Conservation (phyloP, 2,888 invertebrate species). For the Rugalucina vietnamica region DNA sequence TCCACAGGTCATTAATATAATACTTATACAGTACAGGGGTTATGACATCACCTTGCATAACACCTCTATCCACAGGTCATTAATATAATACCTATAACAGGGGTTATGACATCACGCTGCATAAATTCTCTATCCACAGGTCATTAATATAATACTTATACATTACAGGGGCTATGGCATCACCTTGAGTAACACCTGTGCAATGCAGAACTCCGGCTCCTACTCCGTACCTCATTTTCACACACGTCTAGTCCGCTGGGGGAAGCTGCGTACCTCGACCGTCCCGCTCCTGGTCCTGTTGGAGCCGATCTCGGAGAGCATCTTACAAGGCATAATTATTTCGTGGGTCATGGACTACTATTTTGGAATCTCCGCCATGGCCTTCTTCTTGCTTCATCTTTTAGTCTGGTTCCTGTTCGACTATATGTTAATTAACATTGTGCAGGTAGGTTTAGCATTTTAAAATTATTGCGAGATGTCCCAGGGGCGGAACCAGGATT, state of each 20-base stretch:
- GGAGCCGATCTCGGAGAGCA: slow-evolving; percentile 97
- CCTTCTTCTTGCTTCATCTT: slow-evolving; percentile 96
- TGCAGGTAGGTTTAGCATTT: slow-evolving; percentile 76
- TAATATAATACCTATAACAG: too few species aligned
- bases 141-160: neutral
- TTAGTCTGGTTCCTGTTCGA: slow-evolving; percentile 98
- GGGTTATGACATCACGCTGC: too few species aligned
- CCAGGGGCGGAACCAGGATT: too few species aligned
- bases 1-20: neutral
- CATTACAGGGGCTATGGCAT: slow-evolving; percentile 92
- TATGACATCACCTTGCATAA: too few species aligned
- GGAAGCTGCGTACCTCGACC: slow-evolving; percentile 97
- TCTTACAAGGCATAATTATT: slow-evolving; percentile 91
- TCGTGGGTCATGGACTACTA: slow-evolving; percentile 93
- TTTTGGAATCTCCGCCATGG: slow-evolving; percentile 94
- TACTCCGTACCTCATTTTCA: slow-evolving; percentile 94
- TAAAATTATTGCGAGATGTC: too few species aligned
- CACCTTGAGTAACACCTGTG: slow-evolving; percentile 96
- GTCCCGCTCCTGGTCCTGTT: slow-evolving; percentile 94
- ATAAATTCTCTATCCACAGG: too few species aligned
- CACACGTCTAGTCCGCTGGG: slow-evolving; percentile 93
- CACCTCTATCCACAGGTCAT: too few species aligned
- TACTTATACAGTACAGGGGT: slow-evolving; percentile 86
- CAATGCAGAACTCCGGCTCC: slow-evolving; percentile 96
- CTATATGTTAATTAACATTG: slow-evolving; percentile 91